These are phyloP conservation scores for Coregonus clupeaformis DNA, from an alignment of 2,113 vertebrate genomes.

Conservation along the genomic window DNA sequence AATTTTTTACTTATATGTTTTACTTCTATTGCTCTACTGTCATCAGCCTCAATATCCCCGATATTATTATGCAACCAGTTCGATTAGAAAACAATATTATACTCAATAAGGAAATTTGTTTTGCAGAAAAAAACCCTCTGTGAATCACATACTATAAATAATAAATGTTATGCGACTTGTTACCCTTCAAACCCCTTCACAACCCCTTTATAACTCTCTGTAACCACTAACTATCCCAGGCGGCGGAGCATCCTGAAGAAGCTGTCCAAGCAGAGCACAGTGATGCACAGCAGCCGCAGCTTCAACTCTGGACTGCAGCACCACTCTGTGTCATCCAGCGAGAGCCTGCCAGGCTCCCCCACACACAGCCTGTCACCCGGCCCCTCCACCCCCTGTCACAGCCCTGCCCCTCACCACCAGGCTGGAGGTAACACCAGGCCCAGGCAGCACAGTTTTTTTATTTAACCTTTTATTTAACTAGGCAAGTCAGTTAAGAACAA, in stretches of 20 bases:
- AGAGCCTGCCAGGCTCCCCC: slow-evolving; percentile 95
- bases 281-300: slow-evolving; percentile 91
- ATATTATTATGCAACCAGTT: background rate
- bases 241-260: slow-evolving; percentile 89
- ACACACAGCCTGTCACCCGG: slow-evolving; percentile 93
- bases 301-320: slow-evolving; percentile 95
- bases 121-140: too few relatives aligned
- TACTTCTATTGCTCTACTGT: too few relatives aligned
- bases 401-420: slow-evolving; percentile 81
- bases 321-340: slow-evolving; percentile 92
- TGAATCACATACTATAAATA: too few relatives aligned
- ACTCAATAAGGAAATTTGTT: background rate
- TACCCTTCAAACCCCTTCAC: background rate
- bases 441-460: too few relatives aligned
- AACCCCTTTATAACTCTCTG: background rate
- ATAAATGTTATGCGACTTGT: background rate
- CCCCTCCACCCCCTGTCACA: slow-evolving; percentile 84
- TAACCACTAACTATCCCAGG: slow-evolving; percentile 54
- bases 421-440: slow-evolving; percentile 27
- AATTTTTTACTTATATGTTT: too few relatives aligned
- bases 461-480: too few relatives aligned
- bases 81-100: background rate
- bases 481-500: too few relatives aligned
- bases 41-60: too few relatives aligned
- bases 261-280: slow-evolving; percentile 87